Evolutionary conservation across 2,113 vertebrate genomes (phyloP), one percentile per base, ranked within the genome.

Genomic region (Canis aureus): DNA sequence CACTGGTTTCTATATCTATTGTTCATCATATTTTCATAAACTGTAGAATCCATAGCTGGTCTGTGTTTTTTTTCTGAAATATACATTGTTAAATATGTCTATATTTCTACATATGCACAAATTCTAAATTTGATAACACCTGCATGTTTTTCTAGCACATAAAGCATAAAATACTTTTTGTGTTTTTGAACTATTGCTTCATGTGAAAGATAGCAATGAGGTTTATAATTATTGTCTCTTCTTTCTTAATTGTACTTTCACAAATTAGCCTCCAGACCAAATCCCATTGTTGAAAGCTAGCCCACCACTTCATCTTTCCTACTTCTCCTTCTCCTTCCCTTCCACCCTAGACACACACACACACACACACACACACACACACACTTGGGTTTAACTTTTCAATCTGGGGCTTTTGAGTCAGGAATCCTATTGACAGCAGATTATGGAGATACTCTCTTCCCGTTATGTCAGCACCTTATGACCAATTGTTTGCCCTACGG

Each of bases 171-270:
- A 11, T 49, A 43, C 2, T 69, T 96, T 96, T 53, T 57, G 27
- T 74, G 55, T 29, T 38, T 95, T 97, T 95, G 16, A 73, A 88
- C 6, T 84, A 60, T 51, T 85, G 22, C 23, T 76, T 83, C 83
- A 20, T 78, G 32, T 62, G 94, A 74, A 57, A 86, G 53, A 55
- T 16, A 89, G 62, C 16, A 91, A 13, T 51, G 35, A 86, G 15
- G 2, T 55, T 95, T 59, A 66, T 81, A 83, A 93, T 89, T 73
- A 59, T 27, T 97, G 12, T 79, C 49, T 93, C 25, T 94, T 90
- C 38, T n/a, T 27, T 87, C 17, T 84, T 84, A 86, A 69, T 11
- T 80, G 20, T 74, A 17, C 53, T 91, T 59, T 62, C 22, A 93
- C 29, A 55, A 62, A 79, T 85, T 69, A 82, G 51, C 49, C 16